Base-by-base conservation (phyloP, 1,140 invertebrate species). In the Eufriesea mexicana region DNA sequence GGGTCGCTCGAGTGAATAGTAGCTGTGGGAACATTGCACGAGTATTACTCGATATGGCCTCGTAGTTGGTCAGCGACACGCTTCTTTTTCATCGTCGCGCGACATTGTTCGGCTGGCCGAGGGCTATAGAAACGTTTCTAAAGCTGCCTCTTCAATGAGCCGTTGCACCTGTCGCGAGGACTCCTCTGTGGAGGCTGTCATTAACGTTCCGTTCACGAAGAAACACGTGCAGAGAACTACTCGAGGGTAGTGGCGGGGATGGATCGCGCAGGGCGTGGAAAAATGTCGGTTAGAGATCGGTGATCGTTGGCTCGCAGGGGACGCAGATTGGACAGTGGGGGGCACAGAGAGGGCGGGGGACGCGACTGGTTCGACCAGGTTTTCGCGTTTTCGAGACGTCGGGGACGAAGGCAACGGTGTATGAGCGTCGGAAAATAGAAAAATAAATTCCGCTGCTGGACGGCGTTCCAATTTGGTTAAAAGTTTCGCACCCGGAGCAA, bases 381-480 rank as follows among this genome's bases (percentile, higher is more conserved):
- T 20, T 64, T 45, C 5, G 2, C 42, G 14, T 12, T 16, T 67
- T 47, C 51, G 6, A 28, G 51, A 42, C 1, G 9, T 23, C 51
- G 20, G 20, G 6, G 47, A 9, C 28, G 35, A 35, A 4, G n/a
- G 7, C 16, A 5, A 18, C 47, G 49, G n/a, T 42, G 35, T 68
- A 51, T 45, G 16, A 20, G 0, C 6, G 25, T 51, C 20, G 18
- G 62, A n/a, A 71, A 57, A 25, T 61, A 61, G 71, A 71, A 72
- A 75, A 77, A 67, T 64, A 73, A 54, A 74, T 54, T 80, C 23
- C 8, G 20, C 28, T 54, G 47, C 28, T 54, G 47, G 35, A 28
- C 49, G 49, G 49, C 51, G 71, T 51, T 80, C 35, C 70, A 80
- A 80, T 80, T 80, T 80, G 79, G 79, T 64, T 80, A 80, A 80